These are phyloP conservation scores for Polydrusus tereticollis DNA, from an alignment of 2,888 invertebrate species.

Conservation along the genomic window DNA sequence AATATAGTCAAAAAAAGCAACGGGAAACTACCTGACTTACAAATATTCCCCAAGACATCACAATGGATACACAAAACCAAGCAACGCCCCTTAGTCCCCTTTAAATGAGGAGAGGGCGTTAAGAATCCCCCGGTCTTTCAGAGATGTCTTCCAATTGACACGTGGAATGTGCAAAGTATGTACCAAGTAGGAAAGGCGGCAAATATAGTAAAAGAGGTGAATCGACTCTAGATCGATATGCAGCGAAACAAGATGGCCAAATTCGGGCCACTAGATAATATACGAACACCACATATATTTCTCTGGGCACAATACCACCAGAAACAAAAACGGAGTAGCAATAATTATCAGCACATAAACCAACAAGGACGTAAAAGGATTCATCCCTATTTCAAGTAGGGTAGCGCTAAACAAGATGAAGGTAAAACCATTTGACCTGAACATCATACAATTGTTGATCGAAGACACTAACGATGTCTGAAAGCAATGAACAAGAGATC, in stretches of 20 bases:
- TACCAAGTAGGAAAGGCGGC: not conserved
- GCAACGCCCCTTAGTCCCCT: not conserved
- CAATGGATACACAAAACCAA: conserved; percentile 10
- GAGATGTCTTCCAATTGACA: not conserved
- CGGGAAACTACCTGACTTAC: conserved; percentile 9
- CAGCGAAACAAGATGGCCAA: conserved; percentile 25
- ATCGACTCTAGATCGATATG: conserved; percentile 8
- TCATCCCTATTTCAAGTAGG: conserved; percentile 14
- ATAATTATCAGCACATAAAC: conserved; percentile 7
- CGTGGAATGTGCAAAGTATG: conserved; percentile 4
- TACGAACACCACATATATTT: conserved; percentile 17
- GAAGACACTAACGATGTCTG: conserved; percentile 12
- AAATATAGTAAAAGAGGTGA: conserved; percentile 20
- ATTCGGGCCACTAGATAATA: conserved; percentile 10
- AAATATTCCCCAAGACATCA: conserved; percentile 3
- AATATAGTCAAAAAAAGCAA: too few species aligned
- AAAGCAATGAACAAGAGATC: too few species aligned
- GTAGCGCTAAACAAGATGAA: conserved; percentile 13
- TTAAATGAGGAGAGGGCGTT: conserved; percentile 18
- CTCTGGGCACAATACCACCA: conserved; percentile 19
- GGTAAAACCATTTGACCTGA: conserved; percentile 27
- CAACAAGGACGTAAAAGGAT: conserved; percentile 23
- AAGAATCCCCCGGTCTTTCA: conserved; percentile 8
- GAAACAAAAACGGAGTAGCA: conserved; percentile 26
- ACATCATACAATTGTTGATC: conserved; percentile 22